These are phyloP conservation scores for Trididemnum nubilum DNA, from an alignment of 23 tunicate species.

Conservation along the genomic window DNA sequence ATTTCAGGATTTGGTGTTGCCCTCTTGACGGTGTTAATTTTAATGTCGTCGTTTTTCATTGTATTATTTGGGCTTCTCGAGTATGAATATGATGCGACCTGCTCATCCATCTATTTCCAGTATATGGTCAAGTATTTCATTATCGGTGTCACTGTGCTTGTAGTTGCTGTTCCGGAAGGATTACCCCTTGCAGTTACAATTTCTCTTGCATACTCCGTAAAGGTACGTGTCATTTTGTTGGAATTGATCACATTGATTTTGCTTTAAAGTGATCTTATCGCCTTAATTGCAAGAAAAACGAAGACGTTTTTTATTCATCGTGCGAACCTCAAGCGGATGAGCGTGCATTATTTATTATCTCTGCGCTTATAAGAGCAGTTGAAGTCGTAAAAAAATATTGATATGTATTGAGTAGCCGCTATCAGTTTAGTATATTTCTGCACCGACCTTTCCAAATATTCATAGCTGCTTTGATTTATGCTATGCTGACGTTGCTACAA, in stretches of 20 bases:
- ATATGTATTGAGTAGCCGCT: too few relatives aligned
- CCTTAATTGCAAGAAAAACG: too few relatives aligned
- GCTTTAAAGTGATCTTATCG: too few relatives aligned
- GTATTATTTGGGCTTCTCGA: slow-evolving; percentile 60
- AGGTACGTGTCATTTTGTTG: slow-evolving; percentile 62
- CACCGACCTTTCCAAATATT: too few relatives aligned
- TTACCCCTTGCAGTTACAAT: slow-evolving; percentile 98
- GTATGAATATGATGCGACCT: slow-evolving; percentile 39
- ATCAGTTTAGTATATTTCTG: too few relatives aligned
- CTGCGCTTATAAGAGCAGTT: too few relatives aligned
- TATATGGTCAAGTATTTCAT: slow-evolving; percentile 97
- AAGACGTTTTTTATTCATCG: too few relatives aligned
- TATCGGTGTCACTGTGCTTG: slow-evolving; percentile 98
- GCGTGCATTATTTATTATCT: not conserved
- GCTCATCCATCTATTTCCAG: slow-evolving; percentile 88
- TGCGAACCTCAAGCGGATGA: too few relatives aligned
- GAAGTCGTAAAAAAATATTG: too few relatives aligned
- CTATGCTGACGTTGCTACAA: too few relatives aligned
- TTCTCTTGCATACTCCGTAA: slow-evolving; percentile 97
- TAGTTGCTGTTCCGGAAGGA: slow-evolving; percentile 99
- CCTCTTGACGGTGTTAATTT: slow-evolving; percentile 74
- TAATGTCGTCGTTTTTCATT: slow-evolving; percentile 75
- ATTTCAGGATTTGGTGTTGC: slow-evolving; percentile 79
- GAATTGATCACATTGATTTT: too few relatives aligned
- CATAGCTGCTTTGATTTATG: too few relatives aligned